Conservation (phyloP, 2,888 invertebrate genomes). For the Coleophora deauratella region DNA sequence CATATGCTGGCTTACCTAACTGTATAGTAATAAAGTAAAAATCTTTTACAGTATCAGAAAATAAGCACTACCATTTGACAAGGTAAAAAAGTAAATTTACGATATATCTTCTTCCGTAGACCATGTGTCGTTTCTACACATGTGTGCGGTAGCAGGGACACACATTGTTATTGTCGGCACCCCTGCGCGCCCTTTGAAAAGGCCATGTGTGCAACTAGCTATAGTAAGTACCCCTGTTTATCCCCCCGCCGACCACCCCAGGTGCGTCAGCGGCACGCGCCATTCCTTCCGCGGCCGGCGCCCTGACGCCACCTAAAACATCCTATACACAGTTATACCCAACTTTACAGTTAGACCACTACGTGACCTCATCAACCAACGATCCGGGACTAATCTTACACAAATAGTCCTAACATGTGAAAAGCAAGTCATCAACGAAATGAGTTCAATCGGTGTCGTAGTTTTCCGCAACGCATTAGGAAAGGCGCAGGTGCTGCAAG, state of each 20-base stretch:
- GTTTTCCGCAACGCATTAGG: conserved; percentile 74
- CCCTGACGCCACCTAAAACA: conserved; percentile 60
- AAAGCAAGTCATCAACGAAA: conserved; percentile 54
- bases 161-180: conserved; percentile 25
- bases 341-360: conserved; percentile 29
- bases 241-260: conserved; percentile 68
- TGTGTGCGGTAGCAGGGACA: conserved; percentile 12
- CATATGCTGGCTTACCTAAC: no score
- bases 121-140: neutral
- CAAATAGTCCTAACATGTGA: conserved; percentile 57
- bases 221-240: conserved; percentile 71
- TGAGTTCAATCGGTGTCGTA: conserved; percentile 75
- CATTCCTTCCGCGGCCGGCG: conserved; percentile 66
- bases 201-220: conserved; percentile 72
- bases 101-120: no score
- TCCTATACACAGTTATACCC: conserved; percentile 22
- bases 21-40: no score
- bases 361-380: conserved; percentile 37
- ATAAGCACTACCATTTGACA: no score
- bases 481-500: conserved; percentile 78
- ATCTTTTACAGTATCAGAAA: no score
- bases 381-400: conserved; percentile 36
- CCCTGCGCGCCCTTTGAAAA: conserved; percentile 60
- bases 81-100: no score
- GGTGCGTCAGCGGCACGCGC: conserved; percentile 71